Percentiles rank a stretch among this genome's conserved stretches.
Evolutionary conservation across 2,888 invertebrate species (phyloP).

Genomic region (Stenurella melanura): DNA sequence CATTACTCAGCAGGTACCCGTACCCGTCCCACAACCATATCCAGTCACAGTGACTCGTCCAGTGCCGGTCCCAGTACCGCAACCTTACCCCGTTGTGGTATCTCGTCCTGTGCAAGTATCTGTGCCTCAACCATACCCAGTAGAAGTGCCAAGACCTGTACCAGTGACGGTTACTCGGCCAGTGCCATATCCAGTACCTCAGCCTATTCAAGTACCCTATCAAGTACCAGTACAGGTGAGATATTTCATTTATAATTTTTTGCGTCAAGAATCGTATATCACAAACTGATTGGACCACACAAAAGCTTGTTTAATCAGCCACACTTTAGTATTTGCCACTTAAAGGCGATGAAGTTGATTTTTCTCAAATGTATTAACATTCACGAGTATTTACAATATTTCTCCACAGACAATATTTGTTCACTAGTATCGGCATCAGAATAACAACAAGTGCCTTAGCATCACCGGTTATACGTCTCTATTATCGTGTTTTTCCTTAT

Average conservation of each 20-base stretch:
- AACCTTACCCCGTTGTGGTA: conserved; percentile 75
- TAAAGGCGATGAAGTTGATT: too few species aligned
- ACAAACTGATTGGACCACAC: too few species aligned
- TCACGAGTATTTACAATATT: too few species aligned
- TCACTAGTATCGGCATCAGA: too few species aligned
- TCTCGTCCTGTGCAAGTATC: conserved; percentile 74
- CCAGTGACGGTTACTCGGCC: conserved; percentile 70
- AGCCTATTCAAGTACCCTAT: conserved; percentile 52
- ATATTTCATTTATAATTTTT: background rate
- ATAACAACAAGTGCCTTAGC: too few species aligned
- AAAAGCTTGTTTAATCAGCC: too few species aligned
- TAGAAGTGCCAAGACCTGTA: conserved; percentile 69
- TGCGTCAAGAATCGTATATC: too few species aligned
- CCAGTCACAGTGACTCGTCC: conserved; percentile 73
- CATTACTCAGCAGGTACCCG: conserved; percentile 68
- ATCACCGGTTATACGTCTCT: too few species aligned
- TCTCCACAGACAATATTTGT: too few species aligned
- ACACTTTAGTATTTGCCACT: too few species aligned
- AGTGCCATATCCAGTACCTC: conserved; percentile 64
- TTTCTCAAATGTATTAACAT: too few species aligned
- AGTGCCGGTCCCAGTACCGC: conserved; percentile 76
- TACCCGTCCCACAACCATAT: conserved; percentile 70
- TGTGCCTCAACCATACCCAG: conserved; percentile 69
- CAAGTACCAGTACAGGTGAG: conserved; percentile 56
- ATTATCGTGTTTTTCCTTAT: too few species aligned